phyloP scores from a whole-genome alignment of 2,113 vertebrate species.

The Dromiciops gliroides region DNA sequence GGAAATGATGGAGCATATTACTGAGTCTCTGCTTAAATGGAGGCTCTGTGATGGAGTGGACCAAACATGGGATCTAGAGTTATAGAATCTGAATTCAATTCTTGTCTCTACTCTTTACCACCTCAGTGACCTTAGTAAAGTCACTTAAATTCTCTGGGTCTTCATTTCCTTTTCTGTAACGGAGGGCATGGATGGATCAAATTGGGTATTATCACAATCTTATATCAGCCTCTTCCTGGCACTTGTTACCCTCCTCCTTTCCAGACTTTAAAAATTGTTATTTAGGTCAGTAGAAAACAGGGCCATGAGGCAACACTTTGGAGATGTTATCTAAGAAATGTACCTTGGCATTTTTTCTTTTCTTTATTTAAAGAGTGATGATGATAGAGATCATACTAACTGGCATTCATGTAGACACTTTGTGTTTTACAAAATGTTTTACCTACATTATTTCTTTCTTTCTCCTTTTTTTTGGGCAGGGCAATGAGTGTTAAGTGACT shows the following conservation, averaged over 20 bases:
- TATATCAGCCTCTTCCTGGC: neutral
- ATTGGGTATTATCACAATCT: neutral
- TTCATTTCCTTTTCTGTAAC: neutral
- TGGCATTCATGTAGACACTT: neutral
- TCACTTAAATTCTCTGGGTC: neutral
- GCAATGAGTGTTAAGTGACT: no score
- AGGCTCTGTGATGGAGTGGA: neutral
- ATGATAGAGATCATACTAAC: neutral
- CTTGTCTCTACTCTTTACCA: neutral
- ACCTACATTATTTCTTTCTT: neutral
- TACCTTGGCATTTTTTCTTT: neutral
- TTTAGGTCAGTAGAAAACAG: neutral
- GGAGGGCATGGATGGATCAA: neutral
- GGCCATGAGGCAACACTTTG: neutral
- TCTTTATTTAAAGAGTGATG: neutral
- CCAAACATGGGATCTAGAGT: neutral
- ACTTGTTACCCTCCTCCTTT: neutral
- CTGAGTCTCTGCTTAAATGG: neutral
- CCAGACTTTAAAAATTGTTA: neutral
- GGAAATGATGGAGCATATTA: neutral
- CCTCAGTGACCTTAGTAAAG: neutral
- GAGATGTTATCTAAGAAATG: neutral
- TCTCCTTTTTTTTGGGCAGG: no score
- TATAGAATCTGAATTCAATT: neutral
- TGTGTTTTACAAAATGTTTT: neutral